Evolutionary conservation across 1,140 invertebrate genomes (phyloP), one percentile per base, ranked within the genome.

Genomic region (Anagrus nilaparvatae): DNA sequence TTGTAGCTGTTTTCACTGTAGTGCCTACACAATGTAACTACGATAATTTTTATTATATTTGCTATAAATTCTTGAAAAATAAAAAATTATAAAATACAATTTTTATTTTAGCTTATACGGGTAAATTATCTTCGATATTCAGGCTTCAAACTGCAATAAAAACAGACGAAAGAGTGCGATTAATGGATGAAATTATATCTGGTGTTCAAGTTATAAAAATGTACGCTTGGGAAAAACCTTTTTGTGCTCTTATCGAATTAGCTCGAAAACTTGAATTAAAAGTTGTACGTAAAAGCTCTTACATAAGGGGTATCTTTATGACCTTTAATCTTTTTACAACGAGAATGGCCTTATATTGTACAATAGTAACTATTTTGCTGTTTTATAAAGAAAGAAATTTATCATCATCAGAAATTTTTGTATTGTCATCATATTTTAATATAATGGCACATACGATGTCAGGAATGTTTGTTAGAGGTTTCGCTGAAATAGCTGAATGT

Each of bases 141-240:
- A 64, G 81, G 18, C 55, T 73, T 5, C 67, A 76, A 53, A 84
- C 78, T 0, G 78, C 81, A 0, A 57, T 70, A 7, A 72, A 76
- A 49, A 87, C 84, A 0, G 85, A 88, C 56, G 77, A 84, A 55
- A 61, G 86, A 32, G 77, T 88, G 2, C 64, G 81, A 6, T 53
- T 86, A 12, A 87, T 87, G 81, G 82, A 82, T 51, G 84, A 88
- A 64, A 79, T 88, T 14, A 75, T 88, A 16, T 73, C 69, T 1
- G 78, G 76, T 0, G 69, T 78, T 0, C 75, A 77, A 51, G 80
- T 91, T 1, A 84, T 90, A 41, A 90, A 88, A 61, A 84, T 87
- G 81, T 84, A 84, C 52, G 76, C 79, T 0, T 85, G 82, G 82
- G 82, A 85, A 52, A 77, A 76, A 50, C 76, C 79, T 0, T 85